phyloP scores from a whole-genome alignment of 2,888 invertebrate species.

The Nomada flava region DNA sequence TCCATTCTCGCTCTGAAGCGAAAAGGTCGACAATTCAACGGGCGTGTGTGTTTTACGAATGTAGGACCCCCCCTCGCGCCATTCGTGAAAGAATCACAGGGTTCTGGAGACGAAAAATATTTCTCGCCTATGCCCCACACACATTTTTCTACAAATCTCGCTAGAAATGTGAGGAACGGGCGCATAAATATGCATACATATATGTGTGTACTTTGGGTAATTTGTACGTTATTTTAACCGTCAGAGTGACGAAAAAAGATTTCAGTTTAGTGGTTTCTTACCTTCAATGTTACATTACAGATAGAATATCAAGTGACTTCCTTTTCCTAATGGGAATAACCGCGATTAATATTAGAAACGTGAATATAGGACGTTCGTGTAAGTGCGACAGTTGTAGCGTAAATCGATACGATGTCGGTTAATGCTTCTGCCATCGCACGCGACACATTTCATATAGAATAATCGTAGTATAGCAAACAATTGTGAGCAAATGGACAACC shows the following conservation, averaged over 20 bases:
- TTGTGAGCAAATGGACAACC: neutral
- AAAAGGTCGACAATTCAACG: neutral
- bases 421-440: neutral
- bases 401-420: constrained; percentile 5
- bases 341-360: neutral
- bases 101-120: neutral
- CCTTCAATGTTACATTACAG: too few species aligned
- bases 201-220: too few species aligned
- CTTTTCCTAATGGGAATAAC: neutral
- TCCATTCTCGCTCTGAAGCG: neutral
- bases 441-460: neutral
- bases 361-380: neutral
- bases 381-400: neutral
- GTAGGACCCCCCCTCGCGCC: neutral
- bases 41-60: neutral
- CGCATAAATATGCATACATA: too few species aligned
- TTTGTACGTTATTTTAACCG: too few species aligned
- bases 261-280: too few species aligned
- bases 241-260: too few species aligned
- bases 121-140: too few species aligned
- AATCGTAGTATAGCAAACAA: neutral
- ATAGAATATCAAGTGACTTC: too few species aligned
- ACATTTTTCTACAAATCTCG: too few species aligned
- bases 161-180: too few species aligned
- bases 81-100: neutral